Evolutionary conservation across 2,113 vertebrate genomes (phyloP), one percentile per base, ranked within the genome.

Genomic region (Grammatotria lemairii): DNA sequence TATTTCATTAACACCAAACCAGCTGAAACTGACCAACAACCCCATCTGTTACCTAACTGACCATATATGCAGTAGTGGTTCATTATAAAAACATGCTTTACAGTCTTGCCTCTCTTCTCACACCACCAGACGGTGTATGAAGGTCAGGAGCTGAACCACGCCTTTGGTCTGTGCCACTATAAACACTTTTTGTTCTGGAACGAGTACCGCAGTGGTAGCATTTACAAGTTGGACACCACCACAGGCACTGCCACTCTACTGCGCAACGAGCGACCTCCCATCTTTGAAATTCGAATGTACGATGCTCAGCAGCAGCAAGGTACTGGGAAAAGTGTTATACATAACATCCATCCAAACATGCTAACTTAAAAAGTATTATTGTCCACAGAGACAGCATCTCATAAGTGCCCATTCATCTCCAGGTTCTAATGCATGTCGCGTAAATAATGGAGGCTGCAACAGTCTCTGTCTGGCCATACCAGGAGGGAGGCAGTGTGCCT

Each of bases 271-370:
- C 96, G 98, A 16, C 98, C 99, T 0, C 99, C 99, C 68, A 98
- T 99, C 94, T 99, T 99, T 60, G 99, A 99, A 95, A 99, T 99
- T 92, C 97, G 98, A 93, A 99, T 98, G 98, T 99, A 98, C 1
- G 99, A 99, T 1, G 98, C 98, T 0, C 98, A 99, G 93, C 98
- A 99, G 95, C 95, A 96, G 88, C 95, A 96, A 95, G 95, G 95
- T 96, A 65, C 70, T 3, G 5, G 9, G 28, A 35, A 13, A 6
- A 63, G 33, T 4, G 2, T 31, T 5, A 5, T 38, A 3, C 19
- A 35, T 1, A 17, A 3, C 80, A 17, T 73, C 2, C 8, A 14
- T 26, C 23, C 73, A 7, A 78, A 28, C 26, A 33, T 2, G 45
- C 26, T 51, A 42, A 7, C 58, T 19, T 6, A 38, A 14, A 60